Percentiles rank a stretch among this genome's conserved stretches.
phyloP scores from a whole-genome alignment of 2,888 invertebrate genomes.

The Tipula confusa region DNA sequence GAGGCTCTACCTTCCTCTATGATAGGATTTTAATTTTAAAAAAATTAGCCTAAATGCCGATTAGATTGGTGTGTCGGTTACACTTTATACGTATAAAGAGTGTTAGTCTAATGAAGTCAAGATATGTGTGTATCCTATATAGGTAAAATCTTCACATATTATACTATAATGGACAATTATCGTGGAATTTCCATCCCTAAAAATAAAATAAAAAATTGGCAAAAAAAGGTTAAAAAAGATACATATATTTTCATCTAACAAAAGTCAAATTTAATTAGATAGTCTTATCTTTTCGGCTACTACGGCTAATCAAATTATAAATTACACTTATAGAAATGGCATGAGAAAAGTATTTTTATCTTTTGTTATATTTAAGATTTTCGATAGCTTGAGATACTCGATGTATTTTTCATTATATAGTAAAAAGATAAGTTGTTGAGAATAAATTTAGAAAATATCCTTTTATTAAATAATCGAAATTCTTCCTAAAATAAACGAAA shows the following conservation, averaged over 20 bases:
- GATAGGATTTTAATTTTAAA: too few species aligned
- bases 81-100: neutral
- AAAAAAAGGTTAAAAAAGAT: neutral
- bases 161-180: neutral
- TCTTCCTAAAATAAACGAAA: too few species aligned
- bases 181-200: neutral
- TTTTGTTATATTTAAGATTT: neutral
- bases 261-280: neutral
- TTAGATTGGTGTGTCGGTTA: too few species aligned
- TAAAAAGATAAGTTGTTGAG: too few species aligned
- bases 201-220: neutral
- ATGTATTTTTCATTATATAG: neutral
- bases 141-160: neutral
- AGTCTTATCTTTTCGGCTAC: neutral
- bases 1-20: too few species aligned
- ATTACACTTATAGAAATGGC: neutral
- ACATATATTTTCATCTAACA: neutral
- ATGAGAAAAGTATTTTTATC: neutral
- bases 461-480: too few species aligned
- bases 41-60: too few species aligned
- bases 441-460: too few species aligned
- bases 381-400: neutral
- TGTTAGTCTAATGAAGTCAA: neutral
- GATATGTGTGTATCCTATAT: neutral
- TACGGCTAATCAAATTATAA: conserved; percentile 3